phyloP scores from a whole-genome alignment of 1,140 invertebrate species.

The Mesaphorura yosii region DNA sequence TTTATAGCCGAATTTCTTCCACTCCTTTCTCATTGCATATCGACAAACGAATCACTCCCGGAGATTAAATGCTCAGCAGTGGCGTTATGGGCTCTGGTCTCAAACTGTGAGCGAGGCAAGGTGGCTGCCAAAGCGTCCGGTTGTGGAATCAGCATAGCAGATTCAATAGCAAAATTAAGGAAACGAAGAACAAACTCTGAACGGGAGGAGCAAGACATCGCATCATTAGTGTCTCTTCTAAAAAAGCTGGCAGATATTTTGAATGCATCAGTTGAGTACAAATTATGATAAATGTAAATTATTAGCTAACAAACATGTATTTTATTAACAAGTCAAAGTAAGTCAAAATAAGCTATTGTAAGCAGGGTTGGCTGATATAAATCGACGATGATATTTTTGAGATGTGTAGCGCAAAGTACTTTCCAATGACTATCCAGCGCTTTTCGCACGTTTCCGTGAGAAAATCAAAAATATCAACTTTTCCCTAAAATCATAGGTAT shows the following conservation, averaged over 20 bases:
- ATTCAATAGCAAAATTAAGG: conserved; percentile 10
- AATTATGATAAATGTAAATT: not conserved
- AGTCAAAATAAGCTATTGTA: not conserved
- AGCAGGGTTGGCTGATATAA: too few species aligned
- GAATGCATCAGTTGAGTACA: not conserved
- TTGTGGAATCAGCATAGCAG: conserved; percentile 4
- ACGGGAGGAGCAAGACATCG: conserved; percentile 8
- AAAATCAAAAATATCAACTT: too few species aligned
- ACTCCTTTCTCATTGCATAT: conserved; percentile 10
- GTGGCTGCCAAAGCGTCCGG: conserved; percentile 16
- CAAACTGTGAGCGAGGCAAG: conserved; percentile 29
- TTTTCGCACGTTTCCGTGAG: too few species aligned
- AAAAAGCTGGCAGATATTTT: conserved; percentile 10
- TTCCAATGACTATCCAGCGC: too few species aligned
- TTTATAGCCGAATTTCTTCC: conserved; percentile 17
- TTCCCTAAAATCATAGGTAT: too few species aligned
- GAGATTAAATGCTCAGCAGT: conserved; percentile 22
- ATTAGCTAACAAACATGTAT: not conserved
- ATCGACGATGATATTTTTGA: too few species aligned
- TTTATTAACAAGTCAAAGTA: not conserved
- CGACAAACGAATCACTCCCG: conserved; percentile 5
- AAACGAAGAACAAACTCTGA: conserved; percentile 16
- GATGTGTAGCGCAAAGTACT: too few species aligned
- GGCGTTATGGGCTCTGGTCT: conserved; percentile 21
- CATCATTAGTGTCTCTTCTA: not conserved